Evolutionary conservation across 2,888 invertebrate species (phyloP).

Genomic region (Pseudoips prasinana): DNA sequence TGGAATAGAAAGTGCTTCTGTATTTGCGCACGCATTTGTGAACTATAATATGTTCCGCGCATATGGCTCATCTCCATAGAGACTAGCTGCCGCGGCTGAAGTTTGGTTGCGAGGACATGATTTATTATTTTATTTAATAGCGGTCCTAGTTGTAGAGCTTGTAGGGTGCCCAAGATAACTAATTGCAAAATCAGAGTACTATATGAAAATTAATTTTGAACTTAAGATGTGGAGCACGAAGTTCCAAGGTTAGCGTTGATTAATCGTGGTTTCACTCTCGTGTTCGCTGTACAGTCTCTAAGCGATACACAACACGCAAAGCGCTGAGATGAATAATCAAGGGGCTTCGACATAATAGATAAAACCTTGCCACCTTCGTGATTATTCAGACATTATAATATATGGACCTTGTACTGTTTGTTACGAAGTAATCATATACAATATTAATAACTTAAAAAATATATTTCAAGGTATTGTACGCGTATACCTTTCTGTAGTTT

Average conservation of each 20-base stretch:
- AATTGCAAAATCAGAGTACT: slow-evolving; percentile 39
- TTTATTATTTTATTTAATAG: no score
- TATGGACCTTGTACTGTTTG: slow-evolving; percentile 11
- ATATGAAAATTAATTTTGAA: slow-evolving; percentile 48
- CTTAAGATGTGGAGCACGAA: slow-evolving; percentile 50
- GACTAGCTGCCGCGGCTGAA: no score
- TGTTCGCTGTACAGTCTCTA: slow-evolving; percentile 20
- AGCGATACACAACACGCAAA: slow-evolving; percentile 26
- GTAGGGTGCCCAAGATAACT: slow-evolving; percentile 18
- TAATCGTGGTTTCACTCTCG: slow-evolving; percentile 53
- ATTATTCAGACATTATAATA: slow-evolving; percentile 14
- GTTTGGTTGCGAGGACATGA: no score
- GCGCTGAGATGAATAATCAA: slow-evolving; percentile 42
- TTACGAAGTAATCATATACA: slow-evolving; percentile 12
- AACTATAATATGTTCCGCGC: no score
- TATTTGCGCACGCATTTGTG: no score
- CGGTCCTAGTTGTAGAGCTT: slow-evolving; percentile 2
- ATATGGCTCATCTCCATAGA: no score
- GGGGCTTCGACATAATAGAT: slow-evolving; percentile 30
- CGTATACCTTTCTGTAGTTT: no score
- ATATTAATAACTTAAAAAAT: slow-evolving; percentile 13
- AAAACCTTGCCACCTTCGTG: slow-evolving; percentile 33
- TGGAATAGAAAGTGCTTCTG: no score
- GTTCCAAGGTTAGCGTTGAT: slow-evolving; percentile 59
- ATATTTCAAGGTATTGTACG: not conserved